phyloP scores from a whole-genome alignment of 2,113 vertebrate genomes.

The Synchiropus splendidus region DNA sequence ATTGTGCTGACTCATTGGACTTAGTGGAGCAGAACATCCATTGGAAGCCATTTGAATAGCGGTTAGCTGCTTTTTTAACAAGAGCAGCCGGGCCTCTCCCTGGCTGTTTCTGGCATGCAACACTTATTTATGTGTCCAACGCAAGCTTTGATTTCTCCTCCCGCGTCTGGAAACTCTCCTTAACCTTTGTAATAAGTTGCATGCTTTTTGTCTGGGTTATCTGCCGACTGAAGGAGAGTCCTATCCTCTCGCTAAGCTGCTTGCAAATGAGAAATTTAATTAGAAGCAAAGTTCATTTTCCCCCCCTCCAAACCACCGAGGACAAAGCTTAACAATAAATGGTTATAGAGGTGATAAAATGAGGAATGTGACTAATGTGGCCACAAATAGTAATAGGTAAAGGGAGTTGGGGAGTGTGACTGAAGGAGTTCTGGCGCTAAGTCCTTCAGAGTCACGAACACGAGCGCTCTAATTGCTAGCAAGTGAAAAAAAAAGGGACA shows the following conservation, averaged over 20 bases:
- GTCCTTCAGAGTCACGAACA: conserved; percentile 27
- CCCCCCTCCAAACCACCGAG: neutral
- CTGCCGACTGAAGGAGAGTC: conserved; percentile 8
- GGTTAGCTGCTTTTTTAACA: conserved; percentile 42
- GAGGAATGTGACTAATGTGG: conserved; percentile 2
- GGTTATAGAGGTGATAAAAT: conserved; percentile 4
- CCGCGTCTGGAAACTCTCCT: conserved; percentile 17
- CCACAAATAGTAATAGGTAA: conserved; percentile 11
- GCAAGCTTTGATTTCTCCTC: conserved; percentile 38
- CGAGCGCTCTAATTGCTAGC: conserved; percentile 43
- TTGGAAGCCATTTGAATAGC: conserved; percentile 33
- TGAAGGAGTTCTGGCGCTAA: conserved; percentile 7
- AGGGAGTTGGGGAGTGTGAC: conserved; percentile 10
- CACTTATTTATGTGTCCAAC: conserved; percentile 41
- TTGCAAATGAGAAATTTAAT: conserved; percentile 10
- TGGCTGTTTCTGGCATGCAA: conserved; percentile 27
- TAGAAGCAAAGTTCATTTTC: conserved; percentile 13
- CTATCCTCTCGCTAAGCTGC: conserved; percentile 24
- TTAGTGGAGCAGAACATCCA: conserved; percentile 24
- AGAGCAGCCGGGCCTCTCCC: conserved; percentile 10
- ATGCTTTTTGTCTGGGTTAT: conserved; percentile 10
- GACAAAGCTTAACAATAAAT: conserved; percentile 3
- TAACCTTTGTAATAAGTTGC: conserved; percentile 31
- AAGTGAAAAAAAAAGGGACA: conserved; percentile 42
- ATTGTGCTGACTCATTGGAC: conserved; percentile 46